Percentiles rank a stretch among this genome's conserved stretches.
Conservation (phyloP, 2,797 vertebrate species). For the Lepidocolaptes lacrymiger region DNA sequence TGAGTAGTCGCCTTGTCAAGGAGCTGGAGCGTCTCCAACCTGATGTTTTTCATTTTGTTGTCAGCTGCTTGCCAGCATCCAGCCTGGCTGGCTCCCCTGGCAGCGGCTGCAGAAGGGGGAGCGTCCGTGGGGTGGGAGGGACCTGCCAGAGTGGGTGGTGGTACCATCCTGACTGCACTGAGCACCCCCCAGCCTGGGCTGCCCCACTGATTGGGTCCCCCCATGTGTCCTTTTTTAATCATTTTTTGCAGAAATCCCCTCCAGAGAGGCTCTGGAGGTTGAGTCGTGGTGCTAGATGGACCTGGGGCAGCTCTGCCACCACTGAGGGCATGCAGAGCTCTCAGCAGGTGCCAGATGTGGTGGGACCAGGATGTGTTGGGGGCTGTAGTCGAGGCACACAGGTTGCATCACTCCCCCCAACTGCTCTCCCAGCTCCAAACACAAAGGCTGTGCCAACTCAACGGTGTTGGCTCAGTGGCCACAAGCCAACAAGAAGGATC, state of each 20-base stretch:
- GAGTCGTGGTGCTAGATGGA: neutral
- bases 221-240: neutral
- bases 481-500: fast-evolving
- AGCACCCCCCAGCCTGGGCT: neutral
- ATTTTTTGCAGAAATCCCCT: fast-evolving
- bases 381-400: fast-evolving
- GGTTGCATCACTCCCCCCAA: fast-evolving
- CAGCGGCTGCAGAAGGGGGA: neutral
- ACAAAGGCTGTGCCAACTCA: fast-evolving
- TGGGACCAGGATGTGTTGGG: fast-evolving
- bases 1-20: conserved; percentile 37
- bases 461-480: fast-evolving
- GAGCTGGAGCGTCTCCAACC: conserved; percentile 30
- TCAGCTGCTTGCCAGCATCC: conserved; percentile 26
- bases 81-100: neutral
- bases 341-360: fast-evolving
- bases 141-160: neutral
- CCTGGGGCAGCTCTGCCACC: neutral
- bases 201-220: neutral
- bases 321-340: fast-evolving
- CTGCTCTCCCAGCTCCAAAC: neutral
- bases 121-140: fast-evolving
- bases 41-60: conserved; percentile 19
- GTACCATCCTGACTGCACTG: neutral
- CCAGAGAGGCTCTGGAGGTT: fast-evolving